Evolutionary conservation across 2,888 invertebrate genomes (phyloP).

Genomic region (Anodontia alba): DNA sequence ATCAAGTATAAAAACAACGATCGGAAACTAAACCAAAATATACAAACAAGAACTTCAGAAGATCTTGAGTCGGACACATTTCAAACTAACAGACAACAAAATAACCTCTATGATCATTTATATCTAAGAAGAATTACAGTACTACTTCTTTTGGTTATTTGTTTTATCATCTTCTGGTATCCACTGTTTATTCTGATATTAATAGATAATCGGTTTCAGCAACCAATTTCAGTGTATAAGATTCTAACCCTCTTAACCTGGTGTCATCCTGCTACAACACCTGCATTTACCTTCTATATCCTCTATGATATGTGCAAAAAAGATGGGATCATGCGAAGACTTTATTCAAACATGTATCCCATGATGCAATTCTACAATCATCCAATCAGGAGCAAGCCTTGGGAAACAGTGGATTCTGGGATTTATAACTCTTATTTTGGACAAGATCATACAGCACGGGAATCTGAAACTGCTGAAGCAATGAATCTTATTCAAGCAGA

Average conservation of each 20-base stretch:
- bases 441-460: neutral
- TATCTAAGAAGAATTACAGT: slow-evolving; percentile 72
- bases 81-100: slow-evolving; percentile 41
- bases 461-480: neutral
- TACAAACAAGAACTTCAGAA: slow-evolving; percentile 52
- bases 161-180: slow-evolving; percentile 95
- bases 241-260: slow-evolving; percentile 82
- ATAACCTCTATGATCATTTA: slow-evolving; percentile 62
- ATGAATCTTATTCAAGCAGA: neutral
- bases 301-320: slow-evolving; percentile 71
- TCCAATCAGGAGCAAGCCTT: slow-evolving; percentile 48
- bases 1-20: slow-evolving; percentile 73
- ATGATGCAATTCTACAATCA: slow-evolving; percentile 65
- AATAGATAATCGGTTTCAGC: slow-evolving; percentile 81
- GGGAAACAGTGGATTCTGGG: slow-evolving; percentile 44
- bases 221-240: slow-evolving; percentile 81
- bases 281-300: slow-evolving; percentile 80
- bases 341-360: slow-evolving; percentile 74
- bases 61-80: slow-evolving; percentile 42
- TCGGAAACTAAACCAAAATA: slow-evolving; percentile 70
- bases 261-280: slow-evolving; percentile 82
- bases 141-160: slow-evolving; percentile 75
- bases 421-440: slow-evolving; percentile 51
- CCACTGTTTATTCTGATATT: slow-evolving; percentile 94
- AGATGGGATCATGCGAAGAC: slow-evolving; percentile 66